These are phyloP conservation scores for Lophotriccus pileatus DNA, from an alignment of 2,797 vertebrate species.

Conservation along the genomic window DNA sequence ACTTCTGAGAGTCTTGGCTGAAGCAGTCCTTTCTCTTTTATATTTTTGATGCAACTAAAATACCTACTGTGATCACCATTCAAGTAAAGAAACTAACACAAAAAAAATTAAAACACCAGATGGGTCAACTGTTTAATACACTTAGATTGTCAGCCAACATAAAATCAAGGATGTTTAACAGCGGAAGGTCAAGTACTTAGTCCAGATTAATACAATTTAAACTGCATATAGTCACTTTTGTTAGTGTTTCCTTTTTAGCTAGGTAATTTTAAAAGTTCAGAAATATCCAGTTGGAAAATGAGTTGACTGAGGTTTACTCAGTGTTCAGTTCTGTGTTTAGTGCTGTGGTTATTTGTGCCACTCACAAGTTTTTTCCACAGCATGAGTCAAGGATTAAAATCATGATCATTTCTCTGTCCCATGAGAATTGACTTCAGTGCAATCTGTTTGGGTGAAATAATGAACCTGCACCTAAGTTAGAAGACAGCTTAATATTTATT, in stretches of 20 bases:
- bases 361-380: neutral
- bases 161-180: neutral
- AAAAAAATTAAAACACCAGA: neutral
- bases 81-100: neutral
- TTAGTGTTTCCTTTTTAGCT: neutral
- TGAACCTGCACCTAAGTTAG: neutral
- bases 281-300: neutral
- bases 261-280: neutral
- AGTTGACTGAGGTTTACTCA: neutral
- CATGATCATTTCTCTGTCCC: neutral
- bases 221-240: neutral
- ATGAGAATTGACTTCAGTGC: neutral
- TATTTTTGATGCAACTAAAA: neutral
- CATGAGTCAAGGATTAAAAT: neutral
- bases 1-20: constrained; percentile 16
- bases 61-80: neutral
- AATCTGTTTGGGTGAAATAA: neutral
- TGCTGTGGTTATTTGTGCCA: neutral
- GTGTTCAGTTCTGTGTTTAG: neutral
- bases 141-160: neutral
- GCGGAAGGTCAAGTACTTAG: neutral
- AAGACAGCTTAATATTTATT: constrained; percentile 20
- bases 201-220: neutral
- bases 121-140: neutral
- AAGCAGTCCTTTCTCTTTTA: neutral